Evolutionary conservation across 2,113 vertebrate genomes (phyloP), one percentile per base, ranked within the genome.

Genomic region (Dolichallabes microphthalmus): DNA sequence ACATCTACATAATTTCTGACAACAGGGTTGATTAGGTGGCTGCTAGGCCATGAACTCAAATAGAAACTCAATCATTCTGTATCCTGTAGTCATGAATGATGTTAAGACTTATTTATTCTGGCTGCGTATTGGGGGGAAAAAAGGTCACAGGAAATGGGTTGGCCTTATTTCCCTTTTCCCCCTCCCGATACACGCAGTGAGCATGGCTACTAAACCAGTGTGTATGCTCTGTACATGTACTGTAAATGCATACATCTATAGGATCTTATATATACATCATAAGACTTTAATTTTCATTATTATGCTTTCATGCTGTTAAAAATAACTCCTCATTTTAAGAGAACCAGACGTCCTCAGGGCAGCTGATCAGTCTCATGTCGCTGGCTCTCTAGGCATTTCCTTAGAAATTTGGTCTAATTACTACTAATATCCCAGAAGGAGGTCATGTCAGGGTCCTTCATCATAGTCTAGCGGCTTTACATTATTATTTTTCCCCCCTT

Each of bases 361-460:
- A 68, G 32, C 64, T 79, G 15, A 64, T 69, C 22, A 58, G 25
- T 83, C 75, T 73, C 53, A 30, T 69, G 22, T 25, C 58, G 66
- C n/a, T 50, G 22, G 10, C 2, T 20, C 64, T 61, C 63, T 50
- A 69, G 84, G 74, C 66, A 71, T 61, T 25, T 61, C 60, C 12
- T 3, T n/a, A 25, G 35, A 61, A 86, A 81, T 74, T 75, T 66
- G 20, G 69, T 55, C 50, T 53, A 57, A 86, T 27, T 76, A 57
- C 20, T 53, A 66, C 60, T 83, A 60, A 39, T 73, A 58, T 14
- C 78, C 39, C 74, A 25, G 22, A 15, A 55, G 73, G 74, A 66
- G 79, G 52, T 58, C 63, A 55, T 80, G 69, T 82, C 83, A 64
- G 57, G 80, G 35, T 55, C 84, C 86, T 86, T 86, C 75, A 83